Base-by-base conservation (phyloP, 1,140 invertebrate genomes). In the Microplitis demolitor region DNA sequence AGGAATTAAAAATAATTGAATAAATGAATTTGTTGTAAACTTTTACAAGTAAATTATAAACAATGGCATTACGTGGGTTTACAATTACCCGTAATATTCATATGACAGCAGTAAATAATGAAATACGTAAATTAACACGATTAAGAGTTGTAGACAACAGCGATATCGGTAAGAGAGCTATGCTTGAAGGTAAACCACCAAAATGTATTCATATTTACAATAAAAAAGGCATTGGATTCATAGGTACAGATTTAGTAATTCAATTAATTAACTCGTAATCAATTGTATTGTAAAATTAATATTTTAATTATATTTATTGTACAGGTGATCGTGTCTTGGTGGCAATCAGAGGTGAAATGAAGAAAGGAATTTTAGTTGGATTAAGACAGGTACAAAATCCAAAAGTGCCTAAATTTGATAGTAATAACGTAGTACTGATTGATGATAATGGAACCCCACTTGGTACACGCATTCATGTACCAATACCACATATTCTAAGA, bases 321-420 rank as follows among this genome's bases (percentile, higher is more conserved):
- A 35, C 35, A 89, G 96, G 96, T 45, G 96, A 97, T 81, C 93
- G 91, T 90, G 93, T 99, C 8, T 81, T 99, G 77, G 92, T 99
- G n/a, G 96, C 98, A 3, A 96, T 99, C 76, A 96, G 95, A 85
- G 98, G 98, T 34, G 93, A 99, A 83, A 99, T 97, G 90, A 97
- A 97, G 82, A 97, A 97, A 86, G 98, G 93, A 3, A 95, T 97
- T 73, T 89, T 99, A 61, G 97, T 99, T 31, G 98, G 98, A 0
- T 87, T 96, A 1, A 97, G 96, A 82, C 92, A 96, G 81, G 91
- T 90, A 69, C 95, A 98, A 82, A 90, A 91, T 69, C 83, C 92
- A 4, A 93, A 95, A 84, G 89, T 97, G 39, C 98, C 98, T 0
- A 94, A 93, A 80, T 98, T 96, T 87, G 98, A 99, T 84, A 96